Conservation (phyloP, 2,113 vertebrate species). For the Ceyx cyanopectus region DNA sequence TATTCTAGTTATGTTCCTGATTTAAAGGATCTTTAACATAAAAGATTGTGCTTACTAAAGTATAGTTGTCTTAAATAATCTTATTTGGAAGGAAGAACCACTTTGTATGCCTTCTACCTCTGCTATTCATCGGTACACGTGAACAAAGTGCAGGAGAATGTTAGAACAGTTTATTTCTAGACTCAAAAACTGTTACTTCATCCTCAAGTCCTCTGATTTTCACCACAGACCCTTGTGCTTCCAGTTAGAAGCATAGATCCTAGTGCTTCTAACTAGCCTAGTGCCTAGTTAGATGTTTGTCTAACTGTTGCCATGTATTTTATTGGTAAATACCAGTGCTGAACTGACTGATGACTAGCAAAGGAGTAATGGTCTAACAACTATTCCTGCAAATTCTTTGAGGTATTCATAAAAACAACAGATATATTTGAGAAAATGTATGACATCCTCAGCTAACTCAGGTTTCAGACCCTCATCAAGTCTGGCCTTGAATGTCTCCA, state of each 20-base stretch:
- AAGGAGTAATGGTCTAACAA: not conserved
- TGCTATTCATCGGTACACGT: not conserved
- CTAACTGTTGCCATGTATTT: too few relatives aligned
- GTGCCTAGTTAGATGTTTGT: too few relatives aligned
- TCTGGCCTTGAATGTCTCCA: too few relatives aligned
- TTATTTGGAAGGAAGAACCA: not conserved
- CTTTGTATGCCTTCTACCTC: not conserved
- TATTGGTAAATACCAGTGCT: not conserved
- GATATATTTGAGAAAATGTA: not conserved
- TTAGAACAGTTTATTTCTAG: not conserved
- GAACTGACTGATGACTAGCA: not conserved
- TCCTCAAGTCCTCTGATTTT: not conserved
- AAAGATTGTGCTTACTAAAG: not conserved
- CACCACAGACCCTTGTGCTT: not conserved
- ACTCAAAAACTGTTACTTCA: not conserved
- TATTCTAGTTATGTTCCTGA: conserved; percentile 70
- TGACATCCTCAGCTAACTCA: too few relatives aligned
- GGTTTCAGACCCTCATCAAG: too few relatives aligned
- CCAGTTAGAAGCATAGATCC: not conserved
- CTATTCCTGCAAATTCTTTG: not conserved
- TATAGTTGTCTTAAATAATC: not conserved
- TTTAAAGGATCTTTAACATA: conserved; percentile 50
- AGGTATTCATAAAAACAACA: not conserved
- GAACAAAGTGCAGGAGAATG: not conserved
- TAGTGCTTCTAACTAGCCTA: too few relatives aligned